These are phyloP conservation scores for Nycticryphes semicollaris DNA, from an alignment of 2,113 vertebrate genomes.

Conservation along the genomic window DNA sequence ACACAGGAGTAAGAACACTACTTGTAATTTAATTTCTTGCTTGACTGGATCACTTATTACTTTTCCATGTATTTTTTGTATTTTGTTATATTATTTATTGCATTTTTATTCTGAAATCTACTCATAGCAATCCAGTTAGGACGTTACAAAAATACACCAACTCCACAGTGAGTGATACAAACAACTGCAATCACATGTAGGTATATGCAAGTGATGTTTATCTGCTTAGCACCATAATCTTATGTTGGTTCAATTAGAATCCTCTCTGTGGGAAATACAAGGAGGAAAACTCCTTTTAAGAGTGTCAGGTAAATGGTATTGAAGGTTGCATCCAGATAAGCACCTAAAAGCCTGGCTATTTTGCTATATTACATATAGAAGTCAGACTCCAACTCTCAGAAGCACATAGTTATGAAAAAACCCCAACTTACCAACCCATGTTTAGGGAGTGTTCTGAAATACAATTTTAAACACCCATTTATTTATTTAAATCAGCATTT, in stretches of 20 bases:
- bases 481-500: neutral
- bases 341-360: neutral
- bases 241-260: neutral
- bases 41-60: conserved; percentile 39
- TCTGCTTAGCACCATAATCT: neutral
- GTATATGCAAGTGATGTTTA: neutral
- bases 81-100: conserved; percentile 43
- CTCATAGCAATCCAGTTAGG: neutral
- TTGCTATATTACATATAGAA: neutral
- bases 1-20: neutral
- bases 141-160: neutral
- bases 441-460: neutral
- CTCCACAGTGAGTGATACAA: neutral
- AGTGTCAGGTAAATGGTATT: neutral
- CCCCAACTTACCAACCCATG: neutral
- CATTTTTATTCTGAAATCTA: neutral
- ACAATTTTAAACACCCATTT: neutral
- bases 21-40: conserved; percentile 60
- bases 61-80: conserved; percentile 34
- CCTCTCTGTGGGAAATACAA: neutral
- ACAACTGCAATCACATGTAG: neutral
- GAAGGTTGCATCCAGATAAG: neutral
- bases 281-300: neutral
- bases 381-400: neutral
- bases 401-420: neutral